Conservation (phyloP, 2,797 vertebrate genomes). For the Tragopan temminckii region DNA sequence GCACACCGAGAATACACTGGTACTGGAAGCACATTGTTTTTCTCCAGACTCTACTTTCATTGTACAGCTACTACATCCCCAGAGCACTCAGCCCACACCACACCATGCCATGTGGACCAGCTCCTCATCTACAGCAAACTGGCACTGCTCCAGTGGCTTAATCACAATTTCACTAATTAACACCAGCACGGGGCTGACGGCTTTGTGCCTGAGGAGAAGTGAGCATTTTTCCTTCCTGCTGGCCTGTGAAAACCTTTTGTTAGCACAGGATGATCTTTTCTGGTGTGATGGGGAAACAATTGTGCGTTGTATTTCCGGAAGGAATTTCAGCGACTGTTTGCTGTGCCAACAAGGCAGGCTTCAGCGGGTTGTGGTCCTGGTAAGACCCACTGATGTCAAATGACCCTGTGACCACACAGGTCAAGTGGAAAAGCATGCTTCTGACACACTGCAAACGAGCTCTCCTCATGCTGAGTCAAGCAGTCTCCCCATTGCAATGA, state of each 20-base stretch:
- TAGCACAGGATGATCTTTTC: slow-evolving; percentile 23
- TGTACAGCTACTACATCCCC: background rate
- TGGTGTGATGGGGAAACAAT: background rate
- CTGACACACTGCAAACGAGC: background rate
- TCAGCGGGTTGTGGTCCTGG: rapidly evolving
- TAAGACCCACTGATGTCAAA: background rate
- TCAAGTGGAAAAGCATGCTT: background rate
- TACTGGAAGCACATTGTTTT: background rate
- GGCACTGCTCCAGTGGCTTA: slow-evolving; percentile 39
- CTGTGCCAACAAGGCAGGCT: rapidly evolving
- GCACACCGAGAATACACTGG: background rate
- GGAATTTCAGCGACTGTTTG: background rate
- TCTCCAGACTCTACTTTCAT: background rate
- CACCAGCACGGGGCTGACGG: slow-evolving; percentile 5
- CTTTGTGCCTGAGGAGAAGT: slow-evolving; percentile 44
- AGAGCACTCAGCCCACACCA: rapidly evolving
- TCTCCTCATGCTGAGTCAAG: slow-evolving; percentile 33
- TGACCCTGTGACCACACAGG: background rate
- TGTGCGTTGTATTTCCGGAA: background rate
- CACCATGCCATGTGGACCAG: background rate
- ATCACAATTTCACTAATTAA: slow-evolving; percentile 55
- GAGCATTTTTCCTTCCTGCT: slow-evolving; percentile 45
- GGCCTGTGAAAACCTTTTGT: slow-evolving; percentile 56
- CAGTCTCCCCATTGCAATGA: background rate
- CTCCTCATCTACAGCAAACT: slow-evolving; percentile 28